phyloP scores from a whole-genome alignment of 2,888 invertebrate species.

The Rhagonycha fulva region DNA sequence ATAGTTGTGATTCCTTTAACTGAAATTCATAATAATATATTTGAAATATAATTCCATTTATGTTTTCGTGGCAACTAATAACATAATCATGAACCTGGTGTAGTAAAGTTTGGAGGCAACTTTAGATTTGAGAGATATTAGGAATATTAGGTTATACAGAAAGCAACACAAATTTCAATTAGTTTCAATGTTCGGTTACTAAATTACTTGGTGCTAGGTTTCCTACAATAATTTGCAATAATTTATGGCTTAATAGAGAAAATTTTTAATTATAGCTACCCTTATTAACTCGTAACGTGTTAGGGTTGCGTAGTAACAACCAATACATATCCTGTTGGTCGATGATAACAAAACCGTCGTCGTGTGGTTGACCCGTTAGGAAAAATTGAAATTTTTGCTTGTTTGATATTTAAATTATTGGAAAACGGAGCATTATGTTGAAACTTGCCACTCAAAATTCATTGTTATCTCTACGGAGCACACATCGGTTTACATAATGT shows the following conservation, averaged over 20 bases:
- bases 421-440: not conserved
- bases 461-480: not conserved
- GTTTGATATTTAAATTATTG: not conserved
- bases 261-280: not conserved
- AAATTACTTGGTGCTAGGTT: slow-evolving; percentile 15
- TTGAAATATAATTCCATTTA: not conserved
- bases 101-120: slow-evolving; percentile 16
- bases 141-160: slow-evolving; percentile 20
- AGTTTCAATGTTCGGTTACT: slow-evolving; percentile 18
- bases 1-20: not conserved
- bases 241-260: not conserved
- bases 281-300: not conserved
- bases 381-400: not conserved
- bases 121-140: slow-evolving; percentile 5
- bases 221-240: not conserved
- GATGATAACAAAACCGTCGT: not conserved
- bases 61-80: not conserved
- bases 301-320: not conserved
- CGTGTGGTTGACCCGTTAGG: not conserved
- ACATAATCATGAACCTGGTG: slow-evolving; percentile 6
- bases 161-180: slow-evolving; percentile 23
- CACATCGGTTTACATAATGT: not conserved
- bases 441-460: not conserved
- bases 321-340: not conserved
- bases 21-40: not conserved